Percentiles rank a stretch among this genome's conserved stretches.
phyloP scores from a whole-genome alignment of 2,113 vertebrate species.

The Pipa parva region DNA sequence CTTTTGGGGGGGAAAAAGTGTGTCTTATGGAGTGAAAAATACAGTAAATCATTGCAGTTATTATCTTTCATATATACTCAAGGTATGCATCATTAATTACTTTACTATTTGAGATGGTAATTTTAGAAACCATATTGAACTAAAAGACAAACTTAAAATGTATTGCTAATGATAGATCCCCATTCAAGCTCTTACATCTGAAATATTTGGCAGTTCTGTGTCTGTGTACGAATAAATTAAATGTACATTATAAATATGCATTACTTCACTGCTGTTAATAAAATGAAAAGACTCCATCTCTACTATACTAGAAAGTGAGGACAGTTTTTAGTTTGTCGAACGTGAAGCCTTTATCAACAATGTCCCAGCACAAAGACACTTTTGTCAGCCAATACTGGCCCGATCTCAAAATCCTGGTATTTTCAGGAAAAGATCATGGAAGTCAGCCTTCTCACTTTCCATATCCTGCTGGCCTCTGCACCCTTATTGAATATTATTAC shows the following conservation, averaged over 20 bases:
- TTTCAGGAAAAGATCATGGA: slow-evolving; percentile 69
- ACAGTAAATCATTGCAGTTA: no score
- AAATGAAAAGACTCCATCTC: slow-evolving; percentile 56
- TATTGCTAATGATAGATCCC: no score
- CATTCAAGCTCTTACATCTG: no score
- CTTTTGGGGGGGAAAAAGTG: no score
- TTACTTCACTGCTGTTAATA: slow-evolving; percentile 52
- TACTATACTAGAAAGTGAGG: slow-evolving; percentile 57
- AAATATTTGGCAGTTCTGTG: background rate
- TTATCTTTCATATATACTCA: no score
- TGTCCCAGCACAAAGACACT: slow-evolving; percentile 62
- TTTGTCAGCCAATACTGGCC: slow-evolving; percentile 64
- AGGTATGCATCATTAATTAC: no score
- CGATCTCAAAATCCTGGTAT: slow-evolving; percentile 64
- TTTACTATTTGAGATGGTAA: no score
- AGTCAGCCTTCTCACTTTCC: slow-evolving; percentile 68
- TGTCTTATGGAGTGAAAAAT: no score
- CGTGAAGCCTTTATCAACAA: slow-evolving; percentile 54
- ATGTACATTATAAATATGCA: slow-evolving; percentile 35
- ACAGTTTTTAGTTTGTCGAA: slow-evolving; percentile 61
- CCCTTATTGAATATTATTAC: slow-evolving; percentile 57
- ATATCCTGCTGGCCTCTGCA: slow-evolving; percentile 60
- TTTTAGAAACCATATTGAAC: no score
- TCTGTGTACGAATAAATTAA: slow-evolving; percentile 16
- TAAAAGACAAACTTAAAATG: no score